These are phyloP conservation scores for Podargus strigoides DNA, from an alignment of 2,797 vertebrate species.

Conservation along the genomic window DNA sequence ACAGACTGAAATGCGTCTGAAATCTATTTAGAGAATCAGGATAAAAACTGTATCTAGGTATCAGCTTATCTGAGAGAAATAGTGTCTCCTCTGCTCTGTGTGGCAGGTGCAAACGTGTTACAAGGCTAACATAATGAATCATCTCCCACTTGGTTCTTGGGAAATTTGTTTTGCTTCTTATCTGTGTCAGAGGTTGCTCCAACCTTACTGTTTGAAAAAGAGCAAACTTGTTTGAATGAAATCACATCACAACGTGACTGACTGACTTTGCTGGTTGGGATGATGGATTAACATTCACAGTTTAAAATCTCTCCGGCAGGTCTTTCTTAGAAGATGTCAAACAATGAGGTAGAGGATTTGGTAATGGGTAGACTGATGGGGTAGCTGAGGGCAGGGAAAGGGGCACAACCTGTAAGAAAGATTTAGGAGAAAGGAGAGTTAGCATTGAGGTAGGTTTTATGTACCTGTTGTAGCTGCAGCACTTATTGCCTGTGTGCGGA, in stretches of 20 bases:
- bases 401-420: constrained; percentile 60
- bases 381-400: neutral
- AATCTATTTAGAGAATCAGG: neutral
- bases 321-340: neutral
- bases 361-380: neutral
- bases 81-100: neutral
- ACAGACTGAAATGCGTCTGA: neutral
- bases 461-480: constrained; percentile 91
- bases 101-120: neutral
- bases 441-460: constrained; percentile 18
- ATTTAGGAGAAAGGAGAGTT: constrained; percentile 14
- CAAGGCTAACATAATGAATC: neutral
- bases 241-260: neutral
- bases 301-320: neutral
- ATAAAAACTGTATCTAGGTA: neutral
- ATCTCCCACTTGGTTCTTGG: neutral
- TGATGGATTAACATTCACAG: neutral
- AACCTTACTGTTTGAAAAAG: neutral
- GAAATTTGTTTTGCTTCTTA: neutral
- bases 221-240: neutral
- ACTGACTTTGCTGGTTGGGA: neutral
- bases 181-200: neutral
- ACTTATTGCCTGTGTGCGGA: constrained; percentile 83
- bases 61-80: neutral
- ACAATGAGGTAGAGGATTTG: neutral